Conservation (phyloP, 1,140 invertebrate genomes). For the Venturia canescens region DNA sequence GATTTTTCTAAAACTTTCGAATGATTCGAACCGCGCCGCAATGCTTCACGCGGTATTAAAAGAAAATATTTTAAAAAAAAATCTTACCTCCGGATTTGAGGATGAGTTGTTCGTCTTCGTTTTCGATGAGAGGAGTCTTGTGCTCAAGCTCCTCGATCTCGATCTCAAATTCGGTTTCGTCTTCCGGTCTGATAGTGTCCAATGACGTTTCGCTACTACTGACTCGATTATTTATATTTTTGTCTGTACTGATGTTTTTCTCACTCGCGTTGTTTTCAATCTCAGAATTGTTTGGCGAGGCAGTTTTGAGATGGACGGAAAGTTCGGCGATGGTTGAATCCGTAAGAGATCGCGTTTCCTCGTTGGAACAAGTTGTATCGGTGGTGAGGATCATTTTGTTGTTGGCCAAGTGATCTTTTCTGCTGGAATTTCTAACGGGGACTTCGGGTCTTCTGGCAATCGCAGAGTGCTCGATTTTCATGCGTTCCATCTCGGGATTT, state of each 20-base stretch:
- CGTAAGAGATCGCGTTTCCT: neutral
- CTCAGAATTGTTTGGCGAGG: conserved; percentile 5
- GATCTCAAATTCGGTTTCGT: conserved; percentile 59
- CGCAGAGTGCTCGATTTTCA: conserved; percentile 63
- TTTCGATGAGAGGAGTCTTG: conserved; percentile 61
- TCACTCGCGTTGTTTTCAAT: conserved; percentile 1
- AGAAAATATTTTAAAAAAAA: neutral
- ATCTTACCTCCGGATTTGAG: conserved; percentile 69
- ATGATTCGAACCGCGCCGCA: no score
- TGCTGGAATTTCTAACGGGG: conserved; percentile 48
- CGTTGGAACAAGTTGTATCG: neutral
- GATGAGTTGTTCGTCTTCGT: conserved; percentile 71
- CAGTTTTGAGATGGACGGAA: conserved; percentile 4
- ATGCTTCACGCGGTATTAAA: no score
- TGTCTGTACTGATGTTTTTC: conserved; percentile 28
- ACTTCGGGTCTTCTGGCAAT: conserved; percentile 46
- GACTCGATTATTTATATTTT: conserved; percentile 36
- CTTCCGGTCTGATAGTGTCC: conserved; percentile 48
- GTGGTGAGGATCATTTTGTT: neutral
- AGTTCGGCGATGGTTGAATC: conserved; percentile 14
- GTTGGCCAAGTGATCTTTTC: neutral
- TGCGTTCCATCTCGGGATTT: conserved; percentile 56
- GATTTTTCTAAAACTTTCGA: no score
- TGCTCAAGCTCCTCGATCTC: conserved; percentile 65
- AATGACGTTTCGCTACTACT: conserved; percentile 26